Evolutionary conservation across 2,797 vertebrate species (phyloP), one percentile per base, ranked within the genome.

Genomic region (Sebastes variabilis): DNA sequence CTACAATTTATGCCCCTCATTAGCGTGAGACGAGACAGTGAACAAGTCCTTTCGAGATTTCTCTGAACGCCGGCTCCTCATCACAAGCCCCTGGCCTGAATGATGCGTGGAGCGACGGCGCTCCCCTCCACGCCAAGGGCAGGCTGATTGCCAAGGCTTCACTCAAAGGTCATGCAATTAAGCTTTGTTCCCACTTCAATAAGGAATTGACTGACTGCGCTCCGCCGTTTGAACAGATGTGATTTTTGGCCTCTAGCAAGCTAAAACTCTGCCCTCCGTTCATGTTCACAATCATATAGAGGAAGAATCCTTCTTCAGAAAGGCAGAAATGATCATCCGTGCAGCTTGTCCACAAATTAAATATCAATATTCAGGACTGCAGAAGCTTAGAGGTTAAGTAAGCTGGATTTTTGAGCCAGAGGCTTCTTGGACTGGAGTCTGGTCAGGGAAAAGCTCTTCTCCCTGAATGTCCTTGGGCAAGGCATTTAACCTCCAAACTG

Each of bases 81-180:
- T 91, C 89, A 83, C 85, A 59, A 79, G 85, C 71, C 80, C 54
- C 69, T 64, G 87, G 93, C 82, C 92, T 88, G 85, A 87, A 92
- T 76, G 89, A 86, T 60, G 84, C 42, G 71, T 55, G 77, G 84
- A 87, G 85, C 56, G 60, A 65, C 54, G 76, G 74, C 55, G 10
- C 73, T 77, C 86, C 75, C 86, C 87, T 84, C 88, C 88, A 88
- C 65, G 72, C 92, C 93, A 90, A 92, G 88, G 91, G 90, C 91
- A 90, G 89, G 89, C 85, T 88, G 90, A 91, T 91, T 91, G 91
- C 92, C 91, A 90, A 81, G 68, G 81, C 87, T 89, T 87, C 84
- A 71, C 86, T 91, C 89, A 91, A 93, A 94, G 93, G 93, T 94
- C 93, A 93, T 38, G 89, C 88, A 90, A 93, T 94, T 93, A 93